Conservation (phyloP, 2,113 vertebrate genomes). For the Opisthocomus hoazin region DNA sequence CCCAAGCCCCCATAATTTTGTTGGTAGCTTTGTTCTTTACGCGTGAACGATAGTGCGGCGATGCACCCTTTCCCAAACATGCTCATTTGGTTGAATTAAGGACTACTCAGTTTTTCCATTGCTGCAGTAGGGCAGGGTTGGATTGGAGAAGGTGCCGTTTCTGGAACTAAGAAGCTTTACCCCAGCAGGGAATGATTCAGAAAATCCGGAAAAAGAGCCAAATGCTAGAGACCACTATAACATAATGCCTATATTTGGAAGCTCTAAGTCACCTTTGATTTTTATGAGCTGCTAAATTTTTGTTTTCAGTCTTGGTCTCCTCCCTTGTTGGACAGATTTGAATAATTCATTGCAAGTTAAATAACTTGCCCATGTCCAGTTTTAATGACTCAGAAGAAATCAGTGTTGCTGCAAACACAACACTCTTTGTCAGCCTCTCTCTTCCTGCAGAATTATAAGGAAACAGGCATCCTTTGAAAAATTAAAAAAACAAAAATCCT, state of each 20-base stretch:
- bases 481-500: not conserved
- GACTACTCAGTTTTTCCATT: not conserved
- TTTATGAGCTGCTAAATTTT: slow-evolving; percentile 17
- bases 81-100: not conserved
- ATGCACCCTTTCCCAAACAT: not conserved
- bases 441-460: not conserved
- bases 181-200: slow-evolving; percentile 26
- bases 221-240: not conserved
- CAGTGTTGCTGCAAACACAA: not conserved
- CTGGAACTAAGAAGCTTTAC: not conserved
- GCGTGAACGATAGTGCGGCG: not conserved
- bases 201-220: slow-evolving; percentile 28
- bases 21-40: not conserved
- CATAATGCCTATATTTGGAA: slow-evolving; percentile 31
- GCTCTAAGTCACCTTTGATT: slow-evolving; percentile 19
- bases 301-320: not conserved
- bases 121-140: not conserved
- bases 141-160: not conserved
- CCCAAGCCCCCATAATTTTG: not conserved
- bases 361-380: not conserved
- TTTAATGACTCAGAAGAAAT: slow-evolving; percentile 36
- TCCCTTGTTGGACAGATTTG: not conserved
- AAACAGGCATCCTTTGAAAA: not conserved
- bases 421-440: not conserved
- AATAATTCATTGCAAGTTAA: slow-evolving; percentile 10